Conservation (phyloP, 2,113 vertebrate species). For the Gymnobelideus leadbeateri region DNA sequence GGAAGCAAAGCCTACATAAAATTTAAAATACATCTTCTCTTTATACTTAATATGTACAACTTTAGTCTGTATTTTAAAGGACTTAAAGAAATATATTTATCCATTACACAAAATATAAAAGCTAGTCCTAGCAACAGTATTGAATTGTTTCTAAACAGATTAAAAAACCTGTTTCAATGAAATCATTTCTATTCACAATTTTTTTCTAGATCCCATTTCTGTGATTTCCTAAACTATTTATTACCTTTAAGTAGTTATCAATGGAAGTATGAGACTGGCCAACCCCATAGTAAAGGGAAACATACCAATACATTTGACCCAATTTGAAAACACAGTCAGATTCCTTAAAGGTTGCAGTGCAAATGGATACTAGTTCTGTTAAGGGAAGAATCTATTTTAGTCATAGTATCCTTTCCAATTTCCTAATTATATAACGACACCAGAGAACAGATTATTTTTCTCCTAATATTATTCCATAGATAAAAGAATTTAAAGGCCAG, state of each 20-base stretch:
- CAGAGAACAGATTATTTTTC: conserved; percentile 58
- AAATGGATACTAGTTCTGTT: conserved; percentile 30
- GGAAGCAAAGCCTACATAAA: conserved; percentile 59
- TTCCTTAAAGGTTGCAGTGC: conserved; percentile 61
- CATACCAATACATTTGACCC: not conserved
- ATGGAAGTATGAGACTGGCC: conserved; percentile 36
- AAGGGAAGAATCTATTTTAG: conserved; percentile 68
- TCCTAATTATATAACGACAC: conserved; percentile 64
- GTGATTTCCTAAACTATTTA: not conserved
- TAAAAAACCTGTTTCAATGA: conserved; percentile 43
- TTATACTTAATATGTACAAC: conserved; percentile 28
- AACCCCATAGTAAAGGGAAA: conserved; percentile 39
- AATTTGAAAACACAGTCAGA: conserved; percentile 74
- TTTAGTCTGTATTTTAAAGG: not conserved
- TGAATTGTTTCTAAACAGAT: conserved; percentile 25
- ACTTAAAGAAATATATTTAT: not conserved
- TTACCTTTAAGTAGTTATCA: conserved; percentile 21
- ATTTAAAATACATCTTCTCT: conserved; percentile 56
- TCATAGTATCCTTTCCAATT: conserved; percentile 71
- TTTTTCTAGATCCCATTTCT: conserved; percentile 47
- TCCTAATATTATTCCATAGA: conserved; percentile 47
- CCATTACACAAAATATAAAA: conserved; percentile 27
- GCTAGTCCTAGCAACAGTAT: conserved; percentile 29
- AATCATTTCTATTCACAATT: conserved; percentile 6
- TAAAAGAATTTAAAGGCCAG: conserved; percentile 49